Percentiles rank a stretch among this genome's conserved stretches.
These are phyloP conservation scores for Clavelina lepadiformis DNA, from an alignment of 23 tunicate genomes.

Conservation along the genomic window DNA sequence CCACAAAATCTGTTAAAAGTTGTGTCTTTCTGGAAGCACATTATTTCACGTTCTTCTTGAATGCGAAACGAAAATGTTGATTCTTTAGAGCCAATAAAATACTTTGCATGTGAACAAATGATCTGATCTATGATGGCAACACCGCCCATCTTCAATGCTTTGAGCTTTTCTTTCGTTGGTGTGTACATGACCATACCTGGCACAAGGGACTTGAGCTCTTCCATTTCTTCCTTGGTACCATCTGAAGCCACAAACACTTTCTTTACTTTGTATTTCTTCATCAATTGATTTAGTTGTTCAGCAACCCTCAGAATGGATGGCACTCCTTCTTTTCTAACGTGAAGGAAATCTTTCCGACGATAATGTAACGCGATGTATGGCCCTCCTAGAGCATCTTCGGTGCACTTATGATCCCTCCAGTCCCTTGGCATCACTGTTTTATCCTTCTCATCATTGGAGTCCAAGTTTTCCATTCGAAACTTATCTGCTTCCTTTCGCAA, in stretches of 20 bases:
- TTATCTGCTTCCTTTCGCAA: conserved; percentile 41
- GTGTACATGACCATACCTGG: conserved; percentile 74
- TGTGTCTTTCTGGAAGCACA: conserved; percentile 76
- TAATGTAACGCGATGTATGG: conserved; percentile 96
- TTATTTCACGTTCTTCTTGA: conserved; percentile 93
- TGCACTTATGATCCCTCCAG: conserved; percentile 62
- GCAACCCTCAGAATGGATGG: conserved; percentile 72
- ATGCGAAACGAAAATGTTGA: conserved; percentile 95
- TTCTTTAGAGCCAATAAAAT: conserved; percentile 90
- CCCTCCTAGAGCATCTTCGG: conserved; percentile 64
- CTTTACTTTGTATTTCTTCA: conserved; percentile 55
- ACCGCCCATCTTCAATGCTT: conserved; percentile 86
- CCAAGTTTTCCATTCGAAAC: conserved; percentile 50
- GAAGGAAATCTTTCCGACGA: conserved; percentile 86
- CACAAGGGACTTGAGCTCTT: conserved; percentile 51
- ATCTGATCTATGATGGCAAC: conserved; percentile 95
- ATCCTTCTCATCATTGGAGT: conserved; percentile 84
- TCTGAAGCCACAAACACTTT: conserved; percentile 96
- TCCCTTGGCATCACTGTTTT: conserved; percentile 59
- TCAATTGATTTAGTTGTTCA: conserved; percentile 31
- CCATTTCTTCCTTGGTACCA: conserved; percentile 88
- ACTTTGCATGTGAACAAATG: conserved; percentile 87
- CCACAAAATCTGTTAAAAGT: conserved; percentile 87
- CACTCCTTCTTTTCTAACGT: conserved; percentile 69
- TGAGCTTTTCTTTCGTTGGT: conserved; percentile 59